Evolutionary conservation across 2,113 vertebrate species (phyloP).

Genomic region (Myodes glareolus): DNA sequence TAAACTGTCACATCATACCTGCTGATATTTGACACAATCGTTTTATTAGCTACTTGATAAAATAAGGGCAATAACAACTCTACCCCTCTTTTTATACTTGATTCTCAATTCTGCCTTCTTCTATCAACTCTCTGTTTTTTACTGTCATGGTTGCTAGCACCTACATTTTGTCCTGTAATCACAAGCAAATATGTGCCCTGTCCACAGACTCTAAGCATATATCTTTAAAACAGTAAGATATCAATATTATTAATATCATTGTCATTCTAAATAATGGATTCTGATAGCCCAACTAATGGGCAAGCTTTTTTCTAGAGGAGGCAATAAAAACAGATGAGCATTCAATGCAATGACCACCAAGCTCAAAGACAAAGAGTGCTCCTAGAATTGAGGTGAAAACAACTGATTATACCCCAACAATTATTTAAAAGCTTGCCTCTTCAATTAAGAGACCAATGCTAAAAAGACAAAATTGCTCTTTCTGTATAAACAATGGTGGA

Average conservation of each 20-base stretch:
- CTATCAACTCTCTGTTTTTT: constrained; percentile 8
- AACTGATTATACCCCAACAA: not conserved
- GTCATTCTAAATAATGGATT: not conserved
- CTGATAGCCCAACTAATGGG: not conserved
- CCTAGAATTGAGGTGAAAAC: not conserved
- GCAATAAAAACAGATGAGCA: not conserved
- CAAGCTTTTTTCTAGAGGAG: not conserved
- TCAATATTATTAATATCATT: constrained; percentile 3
- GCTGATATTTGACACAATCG: not conserved
- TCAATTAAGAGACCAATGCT: not conserved
- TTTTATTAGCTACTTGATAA: constrained; percentile 1
- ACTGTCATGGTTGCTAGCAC: not conserved
- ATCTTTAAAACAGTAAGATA: not conserved
- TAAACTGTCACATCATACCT: not conserved
- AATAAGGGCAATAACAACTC: not conserved
- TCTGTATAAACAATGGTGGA: not conserved
- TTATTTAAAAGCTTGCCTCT: constrained; percentile 24
- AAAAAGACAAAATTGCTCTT: not conserved
- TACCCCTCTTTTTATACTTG: not conserved
- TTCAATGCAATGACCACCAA: not conserved
- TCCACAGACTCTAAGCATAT: no score
- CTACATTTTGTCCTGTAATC: not conserved
- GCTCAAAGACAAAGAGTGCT: not conserved
- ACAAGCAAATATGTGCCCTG: not conserved
- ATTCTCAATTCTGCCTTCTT: constrained; percentile 9